Percentiles rank a stretch among this genome's conserved stretches.
Evolutionary conservation across 2,888 invertebrate species (phyloP).

Genomic region (Incurvaria masculella): DNA sequence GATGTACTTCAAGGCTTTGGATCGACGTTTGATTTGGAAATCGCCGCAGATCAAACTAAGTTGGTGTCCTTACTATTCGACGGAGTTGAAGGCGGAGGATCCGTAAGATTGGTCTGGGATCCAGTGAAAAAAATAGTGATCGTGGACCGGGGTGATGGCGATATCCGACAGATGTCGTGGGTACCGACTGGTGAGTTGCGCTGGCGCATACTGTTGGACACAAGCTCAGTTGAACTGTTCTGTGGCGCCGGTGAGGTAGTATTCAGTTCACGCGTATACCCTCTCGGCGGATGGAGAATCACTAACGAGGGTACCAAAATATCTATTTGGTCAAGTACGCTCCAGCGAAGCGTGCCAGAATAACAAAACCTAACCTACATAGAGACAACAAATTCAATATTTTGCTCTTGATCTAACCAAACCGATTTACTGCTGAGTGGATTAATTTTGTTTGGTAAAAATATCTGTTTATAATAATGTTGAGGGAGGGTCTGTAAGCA

Average conservation of each 20-base stretch:
- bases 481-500: too few species aligned
- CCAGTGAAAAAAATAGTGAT: constrained; percentile 26
- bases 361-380: too few species aligned
- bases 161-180: constrained; percentile 42
- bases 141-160: constrained; percentile 32
- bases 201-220: constrained; percentile 40
- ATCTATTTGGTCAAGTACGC: too few species aligned
- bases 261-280: constrained; percentile 39
- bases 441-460: too few species aligned
- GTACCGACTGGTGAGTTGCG: constrained; percentile 23
- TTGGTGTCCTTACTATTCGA: background rate
- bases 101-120: constrained; percentile 18
- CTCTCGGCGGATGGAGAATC: constrained; percentile 35
- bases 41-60: constrained; percentile 21
- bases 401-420: too few species aligned
- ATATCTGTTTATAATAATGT: too few species aligned
- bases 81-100: constrained; percentile 17
- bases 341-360: too few species aligned
- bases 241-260: constrained; percentile 48
- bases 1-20: constrained; percentile 16
- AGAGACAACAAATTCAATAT: too few species aligned
- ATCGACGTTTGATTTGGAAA: constrained; percentile 20
- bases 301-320: constrained; percentile 24
- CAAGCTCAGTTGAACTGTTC: constrained; percentile 43
- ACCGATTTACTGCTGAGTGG: too few species aligned